Base-by-base conservation (phyloP, 1,140 invertebrate species). In the Tenebrio molitor region DNA sequence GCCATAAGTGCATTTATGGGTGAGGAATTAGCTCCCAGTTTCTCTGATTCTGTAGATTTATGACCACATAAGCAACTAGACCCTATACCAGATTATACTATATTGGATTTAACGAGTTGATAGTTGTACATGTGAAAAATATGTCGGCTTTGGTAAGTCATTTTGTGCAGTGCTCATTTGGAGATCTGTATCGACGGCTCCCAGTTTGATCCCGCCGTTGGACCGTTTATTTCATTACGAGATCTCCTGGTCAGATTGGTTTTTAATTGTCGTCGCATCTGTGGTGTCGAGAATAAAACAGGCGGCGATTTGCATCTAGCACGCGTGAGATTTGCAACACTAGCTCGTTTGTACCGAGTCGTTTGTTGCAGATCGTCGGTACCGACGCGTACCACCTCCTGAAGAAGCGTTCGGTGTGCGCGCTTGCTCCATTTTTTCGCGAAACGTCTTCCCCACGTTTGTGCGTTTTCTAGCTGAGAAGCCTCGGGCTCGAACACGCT, bases 201-300 rank as follows among this genome's bases (percentile, higher is more conserved):
- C 23, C 50, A 29, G 50, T 58, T 29, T 25, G 21, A 58, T 50
- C 50, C 3, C 10, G 36, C 23, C 17, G 33, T 44, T 66, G 64
- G 19, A n/a, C 36, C 36, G 36, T 66, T 66, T 44, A 66, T 66
- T 66, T 42, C 36, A 66, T 66, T 66, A 66, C 21, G 23, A 66
- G 64, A 66, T 66, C 64, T 21, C 25, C 19, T 14, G 19, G 6
- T 44, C 17, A 41, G 64, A 66, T 66, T 42, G 21, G 50, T 58
- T 58, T 50, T 58, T 58, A 58, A 58, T 58, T 58, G 50, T 58
- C 23, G 23, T 58, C 23, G 21, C 50, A 58, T 58, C 50, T 25
- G n/a, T 29, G 50, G 50, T 29, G 50, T 29, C 23, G 23, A 58
- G 50, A 58, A 58, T 25, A 58, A 58, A 58, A 58, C 50, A 58